Conservation (phyloP, 2,888 invertebrate species). For the Pogonocherus hispidulus region DNA sequence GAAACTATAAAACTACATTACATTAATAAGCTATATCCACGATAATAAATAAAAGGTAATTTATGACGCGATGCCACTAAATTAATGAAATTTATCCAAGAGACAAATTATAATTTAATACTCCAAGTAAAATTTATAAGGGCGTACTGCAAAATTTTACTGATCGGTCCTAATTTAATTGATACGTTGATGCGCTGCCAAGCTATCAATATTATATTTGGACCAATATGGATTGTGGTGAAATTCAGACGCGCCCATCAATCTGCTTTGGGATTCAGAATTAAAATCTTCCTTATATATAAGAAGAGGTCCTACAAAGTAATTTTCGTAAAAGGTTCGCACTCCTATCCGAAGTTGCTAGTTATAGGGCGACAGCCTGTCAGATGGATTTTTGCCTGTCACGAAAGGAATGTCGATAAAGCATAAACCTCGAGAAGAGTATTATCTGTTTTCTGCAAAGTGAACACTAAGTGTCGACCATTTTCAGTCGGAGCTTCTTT, state of each 20-base stretch:
- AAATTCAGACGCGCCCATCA: conserved; percentile 1
- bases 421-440: conserved; percentile 35
- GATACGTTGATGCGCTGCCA: background rate
- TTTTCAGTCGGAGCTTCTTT: conserved; percentile 44
- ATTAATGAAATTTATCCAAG: too few species aligned
- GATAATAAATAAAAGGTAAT: too few species aligned
- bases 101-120: background rate
- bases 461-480: conserved; percentile 57
- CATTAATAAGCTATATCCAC: too few species aligned
- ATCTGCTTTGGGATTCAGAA: conserved; percentile 28
- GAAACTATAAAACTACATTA: too few species aligned
- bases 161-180: conserved; percentile 1
- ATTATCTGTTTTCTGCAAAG: conserved; percentile 63
- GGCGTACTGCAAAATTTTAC: background rate
- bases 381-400: conserved; percentile 64
- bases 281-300: conserved; percentile 56
- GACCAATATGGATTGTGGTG: conserved; percentile 20
- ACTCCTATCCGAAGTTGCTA: conserved; percentile 53
- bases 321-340: conserved; percentile 64
- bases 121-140: too few species aligned
- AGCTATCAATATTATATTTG: conserved; percentile 25
- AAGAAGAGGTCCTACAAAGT: conserved; percentile 57
- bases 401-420: conserved; percentile 56
- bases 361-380: conserved; percentile 62
- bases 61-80: too few species aligned